phyloP scores from a whole-genome alignment of 2,888 invertebrate genomes.

The Magallana nippona region DNA sequence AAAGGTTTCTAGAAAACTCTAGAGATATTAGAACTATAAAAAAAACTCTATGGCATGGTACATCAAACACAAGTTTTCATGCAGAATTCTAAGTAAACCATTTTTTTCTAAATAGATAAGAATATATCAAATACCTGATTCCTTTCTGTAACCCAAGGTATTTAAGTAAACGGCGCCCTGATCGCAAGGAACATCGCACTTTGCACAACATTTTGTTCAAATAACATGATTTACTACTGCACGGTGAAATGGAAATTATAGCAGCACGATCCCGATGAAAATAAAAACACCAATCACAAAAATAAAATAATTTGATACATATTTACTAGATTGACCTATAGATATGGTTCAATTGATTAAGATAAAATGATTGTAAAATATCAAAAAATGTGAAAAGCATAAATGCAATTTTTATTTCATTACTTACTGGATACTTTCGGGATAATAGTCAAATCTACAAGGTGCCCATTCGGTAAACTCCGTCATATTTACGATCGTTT shows the following conservation, averaged over 20 bases:
- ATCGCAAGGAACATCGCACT: neutral
- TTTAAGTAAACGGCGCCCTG: slow-evolving; percentile 16
- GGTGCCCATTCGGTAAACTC: neutral
- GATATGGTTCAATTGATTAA: neutral
- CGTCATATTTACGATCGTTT: slow-evolving; percentile 26
- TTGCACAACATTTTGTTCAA: neutral
- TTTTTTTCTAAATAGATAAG: too few species aligned
- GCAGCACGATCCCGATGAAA: slow-evolving; percentile 2
- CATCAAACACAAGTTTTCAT: too few species aligned
- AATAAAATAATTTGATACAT: too few species aligned
- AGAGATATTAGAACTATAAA: too few species aligned
- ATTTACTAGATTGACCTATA: too few species aligned
- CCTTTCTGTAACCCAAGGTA: slow-evolving; percentile 1
- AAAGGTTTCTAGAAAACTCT: too few species aligned
- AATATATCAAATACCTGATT: neutral
- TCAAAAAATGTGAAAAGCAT: neutral
- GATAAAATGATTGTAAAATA: too few species aligned
- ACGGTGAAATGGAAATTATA: neutral
- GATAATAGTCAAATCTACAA: neutral
- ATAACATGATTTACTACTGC: neutral
- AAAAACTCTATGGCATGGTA: too few species aligned
- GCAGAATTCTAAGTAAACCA: too few species aligned
- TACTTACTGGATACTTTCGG: neutral
- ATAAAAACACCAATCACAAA: neutral
- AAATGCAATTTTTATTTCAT: neutral